Conservation (phyloP, 2,113 vertebrate species). For the Colossoma macropomum region DNA sequence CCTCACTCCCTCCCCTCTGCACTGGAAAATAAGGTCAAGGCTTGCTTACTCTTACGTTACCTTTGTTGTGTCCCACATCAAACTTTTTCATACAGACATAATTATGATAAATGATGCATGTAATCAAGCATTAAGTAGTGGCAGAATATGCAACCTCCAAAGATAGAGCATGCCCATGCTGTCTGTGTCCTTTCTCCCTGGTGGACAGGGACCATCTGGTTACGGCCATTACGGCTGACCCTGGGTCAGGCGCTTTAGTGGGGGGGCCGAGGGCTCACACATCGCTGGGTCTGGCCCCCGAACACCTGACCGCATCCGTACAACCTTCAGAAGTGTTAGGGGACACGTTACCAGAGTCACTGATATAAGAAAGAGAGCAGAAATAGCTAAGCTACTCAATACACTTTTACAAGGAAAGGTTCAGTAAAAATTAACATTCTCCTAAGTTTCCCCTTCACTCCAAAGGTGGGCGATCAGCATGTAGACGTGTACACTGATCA, state of each 20-base stretch:
- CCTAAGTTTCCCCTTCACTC: background rate
- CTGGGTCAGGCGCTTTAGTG: constrained; percentile 78
- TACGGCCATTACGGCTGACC: constrained; percentile 74
- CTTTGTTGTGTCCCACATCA: constrained; percentile 77
- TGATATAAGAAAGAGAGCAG: constrained; percentile 25
- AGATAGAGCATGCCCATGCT: constrained; percentile 76
- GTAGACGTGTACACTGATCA: too few species aligned
- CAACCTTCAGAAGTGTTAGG: constrained; percentile 79
- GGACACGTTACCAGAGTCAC: constrained; percentile 67
- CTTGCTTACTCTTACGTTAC: constrained; percentile 75
- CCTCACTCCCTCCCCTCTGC: background rate
- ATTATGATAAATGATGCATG: constrained; percentile 85
- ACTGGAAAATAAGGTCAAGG: background rate
- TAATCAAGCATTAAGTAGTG: constrained; percentile 83
- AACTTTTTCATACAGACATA: constrained; percentile 83
- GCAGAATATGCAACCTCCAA: constrained; percentile 80
- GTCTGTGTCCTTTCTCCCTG: constrained; percentile 76
- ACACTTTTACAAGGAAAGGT: too few species aligned
- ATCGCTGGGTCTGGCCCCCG: constrained; percentile 74
- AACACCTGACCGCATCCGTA: constrained; percentile 76
- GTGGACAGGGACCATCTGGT: constrained; percentile 82
- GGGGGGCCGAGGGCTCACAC: constrained; percentile 75
- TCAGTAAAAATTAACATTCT: background rate
- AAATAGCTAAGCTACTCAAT: background rate
- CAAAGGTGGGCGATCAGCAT: too few species aligned